phyloP scores from a whole-genome alignment of 2,888 invertebrate genomes.

The Melieria picta region DNA sequence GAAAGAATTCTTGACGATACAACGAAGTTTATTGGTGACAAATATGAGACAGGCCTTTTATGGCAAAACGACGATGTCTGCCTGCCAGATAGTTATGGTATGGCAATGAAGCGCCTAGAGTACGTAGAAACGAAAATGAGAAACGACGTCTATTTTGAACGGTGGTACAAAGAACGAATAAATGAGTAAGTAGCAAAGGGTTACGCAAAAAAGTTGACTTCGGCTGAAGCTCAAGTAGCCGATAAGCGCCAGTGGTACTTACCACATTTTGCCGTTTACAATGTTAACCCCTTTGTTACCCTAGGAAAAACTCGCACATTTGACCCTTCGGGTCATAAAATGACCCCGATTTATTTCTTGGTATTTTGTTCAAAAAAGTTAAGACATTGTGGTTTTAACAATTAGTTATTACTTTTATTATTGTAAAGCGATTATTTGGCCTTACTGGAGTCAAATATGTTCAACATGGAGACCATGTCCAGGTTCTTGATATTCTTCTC shows the following conservation, averaged over 20 bases:
- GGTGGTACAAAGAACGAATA: constrained; percentile 24
- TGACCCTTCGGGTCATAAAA: no score
- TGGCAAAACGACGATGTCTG: constrained; percentile 22
- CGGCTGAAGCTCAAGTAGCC: constrained; percentile 2
- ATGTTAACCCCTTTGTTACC: no score
- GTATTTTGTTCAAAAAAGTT: no score
- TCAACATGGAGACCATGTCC: no score
- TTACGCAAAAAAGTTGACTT: constrained; percentile 27
- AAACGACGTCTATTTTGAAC: background rate
- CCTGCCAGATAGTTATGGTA: constrained; percentile 15
- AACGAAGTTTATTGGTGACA: background rate
- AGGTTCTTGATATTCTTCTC: no score
- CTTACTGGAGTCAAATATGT: no score
- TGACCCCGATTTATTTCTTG: no score
- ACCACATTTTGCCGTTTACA: constrained; percentile 14
- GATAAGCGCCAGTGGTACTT: constrained; percentile 6
- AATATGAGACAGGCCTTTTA: constrained; percentile 13
- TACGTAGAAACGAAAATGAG: constrained; percentile 7
- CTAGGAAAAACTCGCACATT: no score
- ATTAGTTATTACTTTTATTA: no score
- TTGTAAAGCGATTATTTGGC: no score
- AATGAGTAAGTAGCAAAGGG: constrained; percentile 28
- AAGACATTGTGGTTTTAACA: no score
- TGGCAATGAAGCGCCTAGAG: constrained; percentile 25
- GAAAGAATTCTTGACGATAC: constrained; percentile 2